A percentile compares a stretch with the other conserved stretches of the same genome.
Conservation (phyloP, 2,797 vertebrate genomes). For the Petrocephalus schoutedeni region DNA sequence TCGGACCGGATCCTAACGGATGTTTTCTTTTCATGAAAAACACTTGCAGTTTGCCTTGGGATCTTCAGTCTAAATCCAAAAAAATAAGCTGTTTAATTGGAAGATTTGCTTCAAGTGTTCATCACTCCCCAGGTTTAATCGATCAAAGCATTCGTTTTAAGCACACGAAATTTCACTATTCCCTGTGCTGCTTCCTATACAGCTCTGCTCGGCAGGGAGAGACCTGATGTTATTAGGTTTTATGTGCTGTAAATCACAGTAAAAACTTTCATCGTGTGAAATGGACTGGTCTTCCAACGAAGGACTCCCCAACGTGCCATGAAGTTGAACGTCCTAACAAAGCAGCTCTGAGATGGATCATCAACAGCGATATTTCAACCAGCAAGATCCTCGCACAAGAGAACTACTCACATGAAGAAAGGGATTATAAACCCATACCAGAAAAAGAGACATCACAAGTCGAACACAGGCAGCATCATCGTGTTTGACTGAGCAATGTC, state of each 20-base stretch:
- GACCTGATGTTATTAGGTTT: background rate
- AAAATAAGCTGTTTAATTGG: background rate
- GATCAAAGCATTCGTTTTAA: background rate
- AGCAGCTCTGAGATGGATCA: background rate
- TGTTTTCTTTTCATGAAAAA: background rate
- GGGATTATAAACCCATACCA: slow-evolving; percentile 34
- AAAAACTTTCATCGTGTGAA: background rate
- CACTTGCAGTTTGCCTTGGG: background rate
- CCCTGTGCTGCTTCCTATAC: background rate
- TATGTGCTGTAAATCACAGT: background rate
- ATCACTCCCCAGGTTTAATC: background rate
- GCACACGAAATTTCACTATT: background rate
- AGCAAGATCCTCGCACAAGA: background rate
- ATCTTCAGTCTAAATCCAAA: background rate
- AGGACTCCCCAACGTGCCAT: background rate
- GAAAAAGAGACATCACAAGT: background rate
- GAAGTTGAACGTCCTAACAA: background rate
- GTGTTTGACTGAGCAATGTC: slow-evolving; percentile 35
- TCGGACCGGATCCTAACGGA: background rate
- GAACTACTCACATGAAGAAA: slow-evolving; percentile 15
- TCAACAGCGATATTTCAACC: background rate
- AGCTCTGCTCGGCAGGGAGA: background rate
- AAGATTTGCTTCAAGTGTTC: slow-evolving; percentile 4
- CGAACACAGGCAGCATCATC: slow-evolving; percentile 16
- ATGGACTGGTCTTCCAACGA: background rate